Base-by-base conservation (phyloP, 2,888 invertebrate genomes). In the Lepas anatifera region DNA sequence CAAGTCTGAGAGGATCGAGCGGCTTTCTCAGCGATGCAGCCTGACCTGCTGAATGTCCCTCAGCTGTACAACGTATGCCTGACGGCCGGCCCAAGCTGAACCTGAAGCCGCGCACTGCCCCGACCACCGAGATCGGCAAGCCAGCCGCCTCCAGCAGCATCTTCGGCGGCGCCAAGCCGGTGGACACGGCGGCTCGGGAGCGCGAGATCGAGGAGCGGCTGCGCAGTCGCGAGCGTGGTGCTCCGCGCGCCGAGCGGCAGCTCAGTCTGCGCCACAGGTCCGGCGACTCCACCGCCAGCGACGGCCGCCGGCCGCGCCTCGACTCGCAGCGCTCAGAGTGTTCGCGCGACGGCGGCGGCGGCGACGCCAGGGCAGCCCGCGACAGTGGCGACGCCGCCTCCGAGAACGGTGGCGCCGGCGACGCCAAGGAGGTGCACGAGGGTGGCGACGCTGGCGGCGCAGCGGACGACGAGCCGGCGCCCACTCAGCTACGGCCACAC, bases 161-260 rank as follows among this genome's bases (percentile, higher is more conserved):
- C 75, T 96, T 82, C 77, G 82, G 82, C 27, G 78, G 77, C 43
- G 82, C 82, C 27, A 81, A 80, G 74, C 82, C 82, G 6, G 82
- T 82, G 10, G 81, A 82, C 74, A 82, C 82, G 1, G 78, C 80
- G n/a, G 78, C 80, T 8, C 75, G 77, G 68, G 81, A 81, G 74
- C 73, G 78, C 41, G 80, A 81, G 74, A 81, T 82, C 35, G 82
- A 82, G 74, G 78, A 79, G 71, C 73, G 76, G 35, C 70, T 79
- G 39, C 58, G 58, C 3, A 70, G 58, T 35, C 16, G 58, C 58
- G 58, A 58, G 58, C 58, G 52, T 6, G 52, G 58, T 4, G 11
- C 41, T 10, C 41, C 11, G 11, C 41, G 41, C 41, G 41, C 41
- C 41, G 41, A 41, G 41, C 41, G 41, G 11, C 41, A 41, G 41